phyloP scores from a whole-genome alignment of 2,888 invertebrate species.

The Ochlodes sylvanus region DNA sequence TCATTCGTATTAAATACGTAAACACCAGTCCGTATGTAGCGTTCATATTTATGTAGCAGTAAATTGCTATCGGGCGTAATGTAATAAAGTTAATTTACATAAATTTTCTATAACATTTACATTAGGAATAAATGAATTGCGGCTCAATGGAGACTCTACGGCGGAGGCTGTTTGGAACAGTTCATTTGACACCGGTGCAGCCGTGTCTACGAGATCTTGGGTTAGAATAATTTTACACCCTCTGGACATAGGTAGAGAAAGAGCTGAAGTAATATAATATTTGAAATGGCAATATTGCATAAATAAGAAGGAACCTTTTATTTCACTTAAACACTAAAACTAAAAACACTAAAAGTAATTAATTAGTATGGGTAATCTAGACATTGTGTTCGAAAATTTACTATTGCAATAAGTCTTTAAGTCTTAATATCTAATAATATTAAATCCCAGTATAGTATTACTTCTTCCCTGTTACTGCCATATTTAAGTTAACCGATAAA shows the following conservation, averaged over 20 bases:
- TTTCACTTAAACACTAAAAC: too few species aligned
- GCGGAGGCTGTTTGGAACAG: conserved; percentile 38
- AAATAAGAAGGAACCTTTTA: too few species aligned
- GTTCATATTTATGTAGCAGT: conserved; percentile 74
- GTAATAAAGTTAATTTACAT: conserved; percentile 81
- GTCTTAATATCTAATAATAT: too few species aligned
- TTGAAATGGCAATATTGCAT: too few species aligned
- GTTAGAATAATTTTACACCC: conserved; percentile 48
- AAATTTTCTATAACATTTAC: conserved; percentile 82
- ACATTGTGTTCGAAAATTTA: too few species aligned
- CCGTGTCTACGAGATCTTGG: conserved; percentile 38
- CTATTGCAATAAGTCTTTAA: too few species aligned
- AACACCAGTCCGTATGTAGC: conserved; percentile 59
- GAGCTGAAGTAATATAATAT: conserved; percentile 28
- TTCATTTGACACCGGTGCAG: conserved; percentile 41
- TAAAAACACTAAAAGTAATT: too few species aligned
- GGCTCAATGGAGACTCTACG: conserved; percentile 54
- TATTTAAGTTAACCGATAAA: too few species aligned
- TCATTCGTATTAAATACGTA: conserved; percentile 55
- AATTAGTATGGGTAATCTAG: too few species aligned
- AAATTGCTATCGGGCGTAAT: conserved; percentile 75
- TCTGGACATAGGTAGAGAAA: conserved; percentile 41
- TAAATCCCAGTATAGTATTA: too few species aligned
- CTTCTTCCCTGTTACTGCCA: too few species aligned
- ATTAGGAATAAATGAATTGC: conserved; percentile 78